Base-by-base conservation (phyloP, 2,888 invertebrate species). In the Poecilus cupreus region DNA sequence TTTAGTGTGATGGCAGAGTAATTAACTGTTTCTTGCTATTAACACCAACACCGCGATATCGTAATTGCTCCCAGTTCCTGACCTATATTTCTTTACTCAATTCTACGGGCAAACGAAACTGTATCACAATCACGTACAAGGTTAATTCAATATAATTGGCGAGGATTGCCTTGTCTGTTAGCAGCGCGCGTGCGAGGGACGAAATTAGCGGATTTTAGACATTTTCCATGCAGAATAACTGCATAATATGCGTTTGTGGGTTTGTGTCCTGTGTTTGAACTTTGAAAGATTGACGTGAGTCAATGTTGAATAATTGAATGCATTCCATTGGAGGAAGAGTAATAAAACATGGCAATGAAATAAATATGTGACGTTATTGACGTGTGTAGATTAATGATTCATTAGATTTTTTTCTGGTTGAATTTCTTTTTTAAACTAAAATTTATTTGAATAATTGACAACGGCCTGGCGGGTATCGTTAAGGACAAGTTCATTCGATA, bases 121-220 rank as follows among this genome's bases (percentile, higher is more conserved):
- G n/a, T n/a, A 60, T 26, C 60, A 60, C 60, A 26, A 32, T 60
- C 13, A 24, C n/a, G n/a, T 60, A 24, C 60, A 60, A 60, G 60
- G 60, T 60, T 60, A 60, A 60, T 60, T 24, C 60, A 24, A 60
- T 60, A n/a, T 43, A 60, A 60, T 24, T 60, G 24, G 26, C 6
- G 13, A 24, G 26, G 13, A 60, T 13, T 24, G n/a, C n/a, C 18
- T 54, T 22, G n/a, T 26, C 26, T 26, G 5, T 24, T n/a, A n/a
- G n/a, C n/a, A n/a, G n/a, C n/a, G 3, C 13, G 11, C n/a, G n/a
- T 60, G 60, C 60, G 60, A 24, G 24, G 60, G 60, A 60, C 60
- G 26, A 60, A 60, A 60, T 60, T 60, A 60, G 60, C 51, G 18
- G 51, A 51, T 51, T 51, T 13, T 1, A 3, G 24, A 13, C 60